Evolutionary conservation across 1,140 invertebrate species (phyloP), one percentile per base, ranked within the genome.

Genomic region (Anadara kagoshimensis): DNA sequence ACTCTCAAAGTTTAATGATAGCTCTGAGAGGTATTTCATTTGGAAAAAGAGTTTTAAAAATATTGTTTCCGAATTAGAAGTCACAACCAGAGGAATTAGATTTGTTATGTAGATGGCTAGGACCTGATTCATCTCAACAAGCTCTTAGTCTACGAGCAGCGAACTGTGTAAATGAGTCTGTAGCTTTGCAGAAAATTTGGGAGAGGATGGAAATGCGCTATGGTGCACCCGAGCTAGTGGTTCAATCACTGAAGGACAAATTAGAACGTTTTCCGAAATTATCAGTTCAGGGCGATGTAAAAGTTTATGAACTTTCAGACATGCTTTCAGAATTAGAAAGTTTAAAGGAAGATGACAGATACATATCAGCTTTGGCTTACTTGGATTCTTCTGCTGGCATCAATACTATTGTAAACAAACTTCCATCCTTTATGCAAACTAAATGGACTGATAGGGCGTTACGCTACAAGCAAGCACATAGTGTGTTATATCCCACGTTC

Each of bases 101-200:
- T 51, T 41, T 78, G 20, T 41, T 78, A 24, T 24, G 72, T 11
- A 78, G 73, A 66, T 78, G 69, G 53, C 44, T 76, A 22, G 77
- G 77, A 10, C 58, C 63, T 7, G 36, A 75, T 12, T 73, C 65
- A 29, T 20, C 20, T 10, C 58, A 62, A 62, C 66, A 77, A 51
- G 76, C 61, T 18, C 5, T 70, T 5, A 75, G 67, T 45, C 47
- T 71, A 16, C 53, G 62, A 53, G 47, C 71, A 18, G 26, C 71
- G 26, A 78, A 74, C 49, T 12, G 36, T 12, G 16, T 24, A 7
- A 36, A 78, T 62, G 41, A 62, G 11, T 3, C 22, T 14, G 41
- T 29, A 53, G 71, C 59, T 26, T 20, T 78, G 14, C 8, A 59
- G 44, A 11, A 49, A 44, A 5, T 69, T 16, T 74, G 71, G 73